Evolutionary conservation across 35 echinoderm and acorn worm species (phyloP).

Genomic region (Anneissia japonica): DNA sequence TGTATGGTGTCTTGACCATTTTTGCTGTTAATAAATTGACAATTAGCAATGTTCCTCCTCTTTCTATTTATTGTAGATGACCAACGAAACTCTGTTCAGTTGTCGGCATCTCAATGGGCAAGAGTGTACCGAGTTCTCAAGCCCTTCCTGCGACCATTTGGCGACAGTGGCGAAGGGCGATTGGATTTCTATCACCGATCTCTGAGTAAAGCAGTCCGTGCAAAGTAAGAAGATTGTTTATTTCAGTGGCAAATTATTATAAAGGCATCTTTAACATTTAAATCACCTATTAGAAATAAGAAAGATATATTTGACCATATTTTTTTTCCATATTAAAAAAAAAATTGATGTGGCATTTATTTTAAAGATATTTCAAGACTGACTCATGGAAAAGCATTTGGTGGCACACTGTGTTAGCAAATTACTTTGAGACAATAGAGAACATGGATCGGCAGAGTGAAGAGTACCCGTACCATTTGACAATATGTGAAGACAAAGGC

Average conservation of each 20-base stretch:
- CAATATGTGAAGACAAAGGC: conserved; percentile 61
- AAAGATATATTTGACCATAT: too few species aligned
- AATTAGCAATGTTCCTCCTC: too few species aligned
- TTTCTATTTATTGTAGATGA: too few species aligned
- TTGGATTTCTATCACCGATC: conserved; percentile 50
- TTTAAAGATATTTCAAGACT: not conserved
- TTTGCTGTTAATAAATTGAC: too few species aligned
- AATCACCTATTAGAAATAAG: too few species aligned
- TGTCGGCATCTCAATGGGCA: conserved; percentile 27
- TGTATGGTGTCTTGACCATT: too few species aligned
- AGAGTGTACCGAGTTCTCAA: conserved; percentile 47
- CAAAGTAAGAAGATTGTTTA: conserved; percentile 44
- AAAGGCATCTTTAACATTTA: too few species aligned
- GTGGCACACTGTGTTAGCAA: conserved; percentile 88
- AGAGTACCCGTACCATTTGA: conserved; percentile 92
- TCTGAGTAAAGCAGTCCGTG: conserved; percentile 57
- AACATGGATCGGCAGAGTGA: conserved; percentile 58
- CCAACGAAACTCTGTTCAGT: too few species aligned
- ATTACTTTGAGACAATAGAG: conserved; percentile 62
- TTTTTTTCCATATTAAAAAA: too few species aligned
- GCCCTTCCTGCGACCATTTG: conserved; percentile 47
- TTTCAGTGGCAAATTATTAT: too few species aligned
- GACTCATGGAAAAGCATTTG: conserved; percentile 3
- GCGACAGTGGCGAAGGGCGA: conserved; percentile 57
- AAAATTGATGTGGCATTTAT: too few species aligned